Conservation (phyloP, 64 coral and sea anemone genomes). For the Anthopleura sola region DNA sequence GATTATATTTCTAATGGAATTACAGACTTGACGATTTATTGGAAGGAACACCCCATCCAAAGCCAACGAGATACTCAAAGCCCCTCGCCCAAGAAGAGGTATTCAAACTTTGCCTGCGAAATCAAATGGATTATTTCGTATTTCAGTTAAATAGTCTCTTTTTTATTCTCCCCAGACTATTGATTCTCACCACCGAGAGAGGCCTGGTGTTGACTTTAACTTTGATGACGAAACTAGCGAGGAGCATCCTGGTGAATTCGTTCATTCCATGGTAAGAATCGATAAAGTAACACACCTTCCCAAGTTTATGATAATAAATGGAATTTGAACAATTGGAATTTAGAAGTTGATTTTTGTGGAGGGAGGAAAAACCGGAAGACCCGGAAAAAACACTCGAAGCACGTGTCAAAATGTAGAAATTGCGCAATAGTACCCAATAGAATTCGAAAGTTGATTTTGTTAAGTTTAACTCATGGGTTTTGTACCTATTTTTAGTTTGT, state of each 20-base stretch:
- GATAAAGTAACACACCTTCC: neutral
- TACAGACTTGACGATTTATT: constrained; percentile 9
- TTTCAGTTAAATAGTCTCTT: no score
- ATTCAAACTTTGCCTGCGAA: neutral
- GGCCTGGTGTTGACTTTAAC: constrained; percentile 5
- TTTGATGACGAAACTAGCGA: constrained; percentile 1
- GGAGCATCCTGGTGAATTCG: constrained; percentile 9
- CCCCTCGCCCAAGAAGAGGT: neutral
- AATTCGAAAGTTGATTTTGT: no score
- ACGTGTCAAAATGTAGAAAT: no score
- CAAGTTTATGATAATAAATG: no score
- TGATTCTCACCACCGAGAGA: neutral
- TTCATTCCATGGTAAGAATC: neutral
- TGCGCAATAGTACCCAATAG: no score
- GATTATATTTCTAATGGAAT: neutral
- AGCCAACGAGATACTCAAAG: neutral
- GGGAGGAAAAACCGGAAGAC: no score
- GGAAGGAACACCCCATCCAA: neutral
- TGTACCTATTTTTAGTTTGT: neutral
- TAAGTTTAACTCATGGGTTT: neutral
- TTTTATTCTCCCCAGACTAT: neutral
- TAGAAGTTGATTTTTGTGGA: no score
- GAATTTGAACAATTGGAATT: no score
- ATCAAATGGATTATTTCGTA: neutral
- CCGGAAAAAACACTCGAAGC: no score